Base-by-base conservation (phyloP, 2,797 vertebrate species). In the Orientallactaga sibirica region DNA sequence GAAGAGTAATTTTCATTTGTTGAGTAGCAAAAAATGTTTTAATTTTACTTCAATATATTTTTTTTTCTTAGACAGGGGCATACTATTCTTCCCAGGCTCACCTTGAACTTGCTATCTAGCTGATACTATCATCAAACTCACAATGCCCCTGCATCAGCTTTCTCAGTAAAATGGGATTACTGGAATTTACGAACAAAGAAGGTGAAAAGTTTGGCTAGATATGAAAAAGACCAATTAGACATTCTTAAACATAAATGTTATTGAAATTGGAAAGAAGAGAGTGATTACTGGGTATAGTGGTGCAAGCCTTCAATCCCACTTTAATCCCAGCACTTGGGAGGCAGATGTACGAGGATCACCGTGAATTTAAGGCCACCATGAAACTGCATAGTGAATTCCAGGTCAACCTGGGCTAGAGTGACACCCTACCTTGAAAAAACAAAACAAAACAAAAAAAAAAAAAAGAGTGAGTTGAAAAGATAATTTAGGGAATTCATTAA, bases 241-340 rank as follows among this genome's bases (percentile, higher is more conserved):
- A 67, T 29, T 6, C 16, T 86, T 43, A 83, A 82, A 80, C 75
- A 82, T 58, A 92, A 80, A 74, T 58, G 0, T 22, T 14, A 68
- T 48, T 37, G 43, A 75, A 84, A 75, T 71, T 91, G 80, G n/a
- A 77, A 86, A 77, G 19, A 94, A 71, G 19, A 48, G 48, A 48
- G 10, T 48, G 48, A 48, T 48, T 10, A 48, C 48, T 8, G 10
- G 7, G 48, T 10, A 48, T 48, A 9, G 48, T 48, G 48, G 48
- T 48, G 48, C 48, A 48, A 48, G 8, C 48, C 48, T 48, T 48
- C 48, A 48, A 48, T 48, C 48, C 8, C 48, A 48, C 48, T 48
- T 48, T 48, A 48, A 48, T 48, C 48, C 48, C 48, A 48, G 48
- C 5, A 48, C 48, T 48, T 8, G 48, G 48, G 48, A 48, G 48